phyloP scores from a whole-genome alignment of 2,888 invertebrate species.

The Drosophila sordidula region DNA sequence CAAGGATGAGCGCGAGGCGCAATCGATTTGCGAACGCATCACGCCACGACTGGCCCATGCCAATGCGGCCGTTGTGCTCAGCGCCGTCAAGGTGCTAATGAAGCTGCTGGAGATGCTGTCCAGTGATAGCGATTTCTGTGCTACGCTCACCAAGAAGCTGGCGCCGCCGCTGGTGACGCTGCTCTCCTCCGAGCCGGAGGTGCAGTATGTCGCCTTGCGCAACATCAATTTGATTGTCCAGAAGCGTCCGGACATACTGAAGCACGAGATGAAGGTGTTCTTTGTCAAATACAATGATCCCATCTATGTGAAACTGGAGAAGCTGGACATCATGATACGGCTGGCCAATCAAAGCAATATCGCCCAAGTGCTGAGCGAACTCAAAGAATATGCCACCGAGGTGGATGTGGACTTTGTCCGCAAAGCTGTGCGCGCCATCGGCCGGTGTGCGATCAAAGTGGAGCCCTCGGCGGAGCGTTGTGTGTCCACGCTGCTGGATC shows the following conservation, averaged over 20 bases:
- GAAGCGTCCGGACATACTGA: conserved; percentile 98
- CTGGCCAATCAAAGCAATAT: conserved; percentile 99
- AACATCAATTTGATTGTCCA: conserved; percentile 99
- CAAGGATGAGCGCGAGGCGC: conserved; percentile 98
- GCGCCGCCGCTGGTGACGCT: conserved; percentile 99
- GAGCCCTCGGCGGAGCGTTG: conserved; percentile 99
- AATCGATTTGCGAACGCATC: conserved; percentile 98
- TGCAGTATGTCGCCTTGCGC: conserved; percentile 98
- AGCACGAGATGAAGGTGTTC: conserved; percentile 99
- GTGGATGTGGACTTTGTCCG: conserved; percentile 99
- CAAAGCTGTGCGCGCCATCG: conserved; percentile 99
- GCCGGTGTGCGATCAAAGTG: conserved; percentile 98
- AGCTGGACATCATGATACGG: conserved; percentile 99
- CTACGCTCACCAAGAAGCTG: conserved; percentile 96
- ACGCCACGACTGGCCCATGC: conserved; percentile 99
- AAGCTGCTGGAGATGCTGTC: conserved; percentile 99
- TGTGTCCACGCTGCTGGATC: conserved; percentile 97
- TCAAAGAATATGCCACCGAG: conserved; percentile 99
- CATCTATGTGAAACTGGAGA: conserved; percentile 99
- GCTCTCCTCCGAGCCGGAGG: conserved; percentile 98
- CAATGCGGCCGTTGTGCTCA: conserved; percentile 99
- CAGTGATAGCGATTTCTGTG: conserved; percentile 96
- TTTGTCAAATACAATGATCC: conserved; percentile 99
- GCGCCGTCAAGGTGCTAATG: conserved; percentile 99
- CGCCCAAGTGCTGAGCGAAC: conserved; percentile 97